These are phyloP conservation scores for Drosophila villosipedis DNA, from an alignment of 2,888 invertebrate species.

Conservation along the genomic window DNA sequence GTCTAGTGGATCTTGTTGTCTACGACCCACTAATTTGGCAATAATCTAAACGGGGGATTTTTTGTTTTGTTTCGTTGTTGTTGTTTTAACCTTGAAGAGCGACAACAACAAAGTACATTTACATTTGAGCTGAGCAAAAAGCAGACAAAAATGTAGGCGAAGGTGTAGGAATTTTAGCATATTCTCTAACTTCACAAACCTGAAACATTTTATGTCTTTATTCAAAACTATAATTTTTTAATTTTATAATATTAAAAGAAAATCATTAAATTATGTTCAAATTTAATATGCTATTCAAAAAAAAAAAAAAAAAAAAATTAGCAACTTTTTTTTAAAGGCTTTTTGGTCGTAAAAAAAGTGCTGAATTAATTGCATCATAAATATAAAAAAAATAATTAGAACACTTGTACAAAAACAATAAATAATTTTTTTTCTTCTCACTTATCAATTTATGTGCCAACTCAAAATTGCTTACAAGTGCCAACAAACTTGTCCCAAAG, in stretches of 20 bases:
- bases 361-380: constrained; percentile 20
- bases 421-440: constrained; percentile 34
- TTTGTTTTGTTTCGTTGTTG: background rate
- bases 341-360: constrained; percentile 6
- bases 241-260: background rate
- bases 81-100: constrained; percentile 44
- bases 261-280: background rate
- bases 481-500: constrained; percentile 70
- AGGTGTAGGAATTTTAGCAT: constrained; percentile 37
- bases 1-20: constrained; percentile 56
- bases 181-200: constrained; percentile 1
- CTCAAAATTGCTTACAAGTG: constrained; percentile 72
- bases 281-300: background rate
- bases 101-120: constrained; percentile 34
- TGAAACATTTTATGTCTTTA: background rate
- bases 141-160: constrained; percentile 21
- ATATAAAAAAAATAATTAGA: constrained; percentile 37
- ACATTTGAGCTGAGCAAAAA: constrained; percentile 39
- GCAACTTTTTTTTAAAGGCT: background rate
- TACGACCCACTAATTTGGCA: constrained; percentile 69
- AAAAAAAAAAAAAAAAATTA: no score
- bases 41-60: constrained; percentile 54
- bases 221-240: constrained; percentile 2
- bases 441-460: constrained; percentile 44
- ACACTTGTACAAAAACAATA: constrained; percentile 14